These are phyloP conservation scores for Elephas maximus DNA, from an alignment of 2,113 vertebrate species.

Conservation along the genomic window DNA sequence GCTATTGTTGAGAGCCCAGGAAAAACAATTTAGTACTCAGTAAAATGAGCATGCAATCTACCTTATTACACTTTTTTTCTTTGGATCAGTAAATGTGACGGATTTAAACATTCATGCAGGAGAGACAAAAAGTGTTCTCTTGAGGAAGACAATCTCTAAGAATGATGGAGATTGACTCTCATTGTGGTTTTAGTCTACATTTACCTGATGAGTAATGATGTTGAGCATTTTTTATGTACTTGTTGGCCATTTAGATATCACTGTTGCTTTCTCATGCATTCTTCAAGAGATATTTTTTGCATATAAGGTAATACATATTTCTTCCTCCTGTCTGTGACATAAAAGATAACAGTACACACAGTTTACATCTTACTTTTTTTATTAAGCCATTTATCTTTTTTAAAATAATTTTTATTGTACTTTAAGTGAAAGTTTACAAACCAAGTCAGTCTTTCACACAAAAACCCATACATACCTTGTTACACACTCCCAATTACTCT, in stretches of 20 bases:
- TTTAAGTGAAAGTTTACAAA: no score
- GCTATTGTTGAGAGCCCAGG: slow-evolving; percentile 50
- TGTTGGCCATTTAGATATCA: no score
- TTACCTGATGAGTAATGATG: no score
- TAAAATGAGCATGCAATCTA: slow-evolving; percentile 38
- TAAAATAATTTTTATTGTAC: no score
- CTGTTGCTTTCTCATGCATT: background rate
- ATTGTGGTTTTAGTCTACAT: no score
- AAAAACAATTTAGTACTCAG: slow-evolving; percentile 51
- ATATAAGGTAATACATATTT: background rate
- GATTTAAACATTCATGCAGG: background rate
- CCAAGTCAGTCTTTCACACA: no score
- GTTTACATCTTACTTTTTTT: background rate
- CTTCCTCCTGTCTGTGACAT: background rate
- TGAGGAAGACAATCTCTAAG: background rate
- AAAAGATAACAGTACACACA: background rate
- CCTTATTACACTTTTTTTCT: background rate
- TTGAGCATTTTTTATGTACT: no score
- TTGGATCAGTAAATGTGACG: background rate
- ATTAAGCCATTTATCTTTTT: background rate
- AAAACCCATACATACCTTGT: no score
- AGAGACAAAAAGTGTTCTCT: background rate
- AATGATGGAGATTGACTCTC: background rate
- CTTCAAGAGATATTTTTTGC: background rate
- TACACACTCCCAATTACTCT: no score